These are phyloP conservation scores for Typhlomys cinereus DNA, from an alignment of 2,113 vertebrate species.

Conservation along the genomic window DNA sequence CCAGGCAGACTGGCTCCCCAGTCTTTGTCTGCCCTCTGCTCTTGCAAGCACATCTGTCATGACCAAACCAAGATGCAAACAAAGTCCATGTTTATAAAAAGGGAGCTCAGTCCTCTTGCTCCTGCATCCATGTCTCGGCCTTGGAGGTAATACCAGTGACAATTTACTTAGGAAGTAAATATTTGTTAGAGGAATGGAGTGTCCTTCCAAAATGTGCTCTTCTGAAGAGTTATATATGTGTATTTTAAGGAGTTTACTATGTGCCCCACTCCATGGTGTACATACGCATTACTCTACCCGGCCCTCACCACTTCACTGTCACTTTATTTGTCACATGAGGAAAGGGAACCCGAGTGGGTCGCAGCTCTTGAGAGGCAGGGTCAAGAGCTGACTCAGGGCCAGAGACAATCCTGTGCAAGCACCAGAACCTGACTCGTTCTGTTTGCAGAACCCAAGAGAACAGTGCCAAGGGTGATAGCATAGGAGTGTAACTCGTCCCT, in stretches of 20 bases:
- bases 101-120: neutral
- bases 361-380: neutral
- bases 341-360: neutral
- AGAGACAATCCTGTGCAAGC: neutral
- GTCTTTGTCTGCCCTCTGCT: neutral
- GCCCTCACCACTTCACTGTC: neutral
- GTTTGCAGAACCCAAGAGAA: neutral
- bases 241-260: slow-evolving; percentile 9
- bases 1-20: neutral
- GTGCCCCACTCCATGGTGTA: neutral
- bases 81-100: neutral
- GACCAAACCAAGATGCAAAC: neutral
- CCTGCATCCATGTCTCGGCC: neutral
- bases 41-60: neutral
- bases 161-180: slow-evolving; percentile 57
- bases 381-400: neutral
- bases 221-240: neutral
- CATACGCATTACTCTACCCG: neutral
- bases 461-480: neutral
- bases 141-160: neutral
- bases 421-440: neutral
- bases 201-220: slow-evolving; percentile 30
- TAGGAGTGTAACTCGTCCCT: neutral
- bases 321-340: neutral
- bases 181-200: slow-evolving; percentile 36